These are phyloP conservation scores for Montipora foliosa DNA, from an alignment of 64 coral and sea anemone species.

Conservation along the genomic window DNA sequence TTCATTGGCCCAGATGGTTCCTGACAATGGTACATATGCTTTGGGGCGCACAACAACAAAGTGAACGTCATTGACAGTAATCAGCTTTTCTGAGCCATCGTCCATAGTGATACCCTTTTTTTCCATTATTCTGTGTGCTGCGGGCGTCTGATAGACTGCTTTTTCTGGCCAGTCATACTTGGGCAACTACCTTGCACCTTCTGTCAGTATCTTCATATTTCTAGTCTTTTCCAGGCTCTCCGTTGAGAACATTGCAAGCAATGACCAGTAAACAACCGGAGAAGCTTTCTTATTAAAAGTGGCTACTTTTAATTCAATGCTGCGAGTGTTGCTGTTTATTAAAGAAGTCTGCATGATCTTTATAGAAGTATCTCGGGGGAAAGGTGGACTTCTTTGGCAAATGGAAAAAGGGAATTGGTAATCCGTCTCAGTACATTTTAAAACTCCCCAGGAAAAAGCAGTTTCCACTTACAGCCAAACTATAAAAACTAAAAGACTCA, in stretches of 20 bases:
- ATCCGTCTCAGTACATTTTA: constrained; percentile 59
- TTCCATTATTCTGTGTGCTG: constrained; percentile 5
- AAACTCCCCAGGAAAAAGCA: constrained; percentile 43
- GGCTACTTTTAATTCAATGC: too few relatives aligned
- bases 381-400: background rate
- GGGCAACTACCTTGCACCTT: constrained; percentile 31
- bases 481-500: background rate
- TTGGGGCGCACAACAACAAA: constrained; percentile 41
- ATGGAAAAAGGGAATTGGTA: constrained; percentile 54
- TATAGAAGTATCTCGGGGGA: too few relatives aligned
- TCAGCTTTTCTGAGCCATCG: background rate
- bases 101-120: constrained; percentile 2
- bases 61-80: constrained; percentile 3
- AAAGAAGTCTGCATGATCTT: too few relatives aligned
- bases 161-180: constrained; percentile 72
- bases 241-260: background rate
- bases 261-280: too few relatives aligned
- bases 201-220: constrained; percentile 38
- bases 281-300: too few relatives aligned
- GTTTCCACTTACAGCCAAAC: background rate
- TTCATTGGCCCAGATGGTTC: constrained; percentile 44
- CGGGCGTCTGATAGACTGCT: constrained; percentile 34
- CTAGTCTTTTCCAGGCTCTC: constrained; percentile 18
- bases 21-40: constrained; percentile 1
- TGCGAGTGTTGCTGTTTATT: too few relatives aligned